Base-by-base conservation (phyloP, 2,888 invertebrate genomes). In the Drosophila pseudotalamancana region DNA sequence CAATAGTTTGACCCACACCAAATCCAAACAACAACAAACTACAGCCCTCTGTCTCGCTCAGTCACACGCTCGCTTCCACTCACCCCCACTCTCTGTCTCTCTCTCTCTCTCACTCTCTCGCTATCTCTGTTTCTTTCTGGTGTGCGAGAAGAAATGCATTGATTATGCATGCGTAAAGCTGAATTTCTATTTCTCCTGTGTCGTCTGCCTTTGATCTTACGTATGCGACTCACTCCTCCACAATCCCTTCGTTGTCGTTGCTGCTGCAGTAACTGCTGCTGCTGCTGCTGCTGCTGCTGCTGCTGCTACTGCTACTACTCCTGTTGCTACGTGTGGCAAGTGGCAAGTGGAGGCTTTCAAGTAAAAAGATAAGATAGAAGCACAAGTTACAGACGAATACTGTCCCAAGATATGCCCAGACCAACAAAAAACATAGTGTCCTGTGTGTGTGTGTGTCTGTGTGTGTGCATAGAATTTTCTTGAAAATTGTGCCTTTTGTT, bases 131-230 rank as follows among this genome's bases (percentile, higher is more conserved):
- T 34, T 61, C 19, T 21, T 9, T 55, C 43, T 21, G 55, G 19
- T 51, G 32, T 32, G 40, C 56, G 63, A 77, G 77, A 86, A 84
- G 77, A 86, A 86, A 78, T 82, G 81, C 88, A 87, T 82, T 82
- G 88, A 82, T 85, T 82, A 87, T 82, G 81, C 81, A 82, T 82
- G 81, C 88, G 81, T 82, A 82, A 82, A 75, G 76, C 76, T 69
- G 48, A 70, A 82, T 77, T 65, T 76, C 45, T 49, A 49, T 72
- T 31, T 51, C 59, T 71, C 50, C 72, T 23, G 63, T 61, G 32
- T 25, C 55, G 39, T 45, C 60, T 49, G 53, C 69, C 64, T 77
- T 62, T 80, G 85, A 78, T 69, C 78, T 69, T 66, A 48, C 35
- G 57, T 37, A 54, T 39, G 25, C 19, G 16, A 9, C 18, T 12